Base-by-base conservation (phyloP, 2,113 vertebrate species). In the Zootoca vivipara region DNA sequence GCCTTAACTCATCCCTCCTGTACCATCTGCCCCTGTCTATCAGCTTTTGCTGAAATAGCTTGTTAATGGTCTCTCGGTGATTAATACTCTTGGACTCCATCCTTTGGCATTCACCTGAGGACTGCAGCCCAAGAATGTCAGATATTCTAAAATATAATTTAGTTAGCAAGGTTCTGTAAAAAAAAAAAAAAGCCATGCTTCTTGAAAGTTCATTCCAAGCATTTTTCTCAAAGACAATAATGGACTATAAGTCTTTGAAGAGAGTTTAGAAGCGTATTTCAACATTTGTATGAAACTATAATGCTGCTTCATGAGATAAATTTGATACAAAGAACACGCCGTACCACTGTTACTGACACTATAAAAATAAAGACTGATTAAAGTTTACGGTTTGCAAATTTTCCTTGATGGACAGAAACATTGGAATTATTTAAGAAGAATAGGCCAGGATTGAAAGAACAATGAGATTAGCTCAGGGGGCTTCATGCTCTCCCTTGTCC, bases 211-310 rank as follows among this genome's bases (percentile, higher is more conserved):
- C 58, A 78, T 90, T 91, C 88, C 16, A 85, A 85, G 65, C 20
- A n/a, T 18, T 90, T 89, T 91, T 82, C 83, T 92, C 9, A 10
- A 4, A 83, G 82, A 73, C 90, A 87, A 79, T 89, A 91, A 58
- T 69, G n/a, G n/a, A 40, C 10, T 20, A 38, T 69, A 70, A 38
- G 56, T 78, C 46, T 91, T 84, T 64, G 28, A 12, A 87, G 72
- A 26, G 72, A 26, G 64, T 75, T 73, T 85, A 52, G 46, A 65
- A 79, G 38, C 89, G 89, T 89, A 77, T 89, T 89, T 90, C 65
- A 85, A 58, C 2, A 78, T n/a, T 82, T 64, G 82, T 42, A 83
- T 85, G 73, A 90, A 92, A 85, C 0, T 75, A 67, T 30, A 92
- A 56, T 82, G 89, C 1, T 6, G 84, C 26, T 87, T 93, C 30